These are phyloP conservation scores for Suricata suricatta DNA, from an alignment of 2,113 vertebrate species.

Conservation along the genomic window DNA sequence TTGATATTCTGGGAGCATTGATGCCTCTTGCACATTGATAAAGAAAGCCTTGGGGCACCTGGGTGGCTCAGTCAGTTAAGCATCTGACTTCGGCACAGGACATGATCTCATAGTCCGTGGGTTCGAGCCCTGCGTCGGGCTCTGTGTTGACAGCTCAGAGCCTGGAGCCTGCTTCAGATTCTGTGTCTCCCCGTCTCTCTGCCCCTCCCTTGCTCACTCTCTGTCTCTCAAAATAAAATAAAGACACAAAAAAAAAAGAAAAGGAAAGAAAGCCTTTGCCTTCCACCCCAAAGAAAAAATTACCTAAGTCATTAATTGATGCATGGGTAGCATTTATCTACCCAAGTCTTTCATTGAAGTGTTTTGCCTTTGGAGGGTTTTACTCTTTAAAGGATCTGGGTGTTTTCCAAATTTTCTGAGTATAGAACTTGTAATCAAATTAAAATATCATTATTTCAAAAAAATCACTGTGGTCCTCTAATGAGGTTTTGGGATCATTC, in stretches of 20 bases:
- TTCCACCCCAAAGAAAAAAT: background rate
- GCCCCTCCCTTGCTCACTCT: too few relatives aligned
- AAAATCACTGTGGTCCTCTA: background rate
- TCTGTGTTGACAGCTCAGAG: too few relatives aligned
- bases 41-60: too few relatives aligned
- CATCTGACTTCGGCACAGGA: too few relatives aligned
- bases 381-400: conserved; percentile 29
- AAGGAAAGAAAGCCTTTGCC: background rate
- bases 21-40: background rate
- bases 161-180: too few relatives aligned
- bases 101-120: too few relatives aligned
- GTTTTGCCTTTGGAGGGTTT: background rate
- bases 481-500: background rate
- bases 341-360: background rate
- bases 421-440: conserved; percentile 3
- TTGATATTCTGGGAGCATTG: background rate
- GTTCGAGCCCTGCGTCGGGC: too few relatives aligned
- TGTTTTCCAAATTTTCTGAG: background rate
- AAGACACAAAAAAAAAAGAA: background rate
- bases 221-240: too few relatives aligned
- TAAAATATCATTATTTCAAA: background rate
- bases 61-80: too few relatives aligned
- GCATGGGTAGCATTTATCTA: background rate
- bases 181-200: too few relatives aligned
- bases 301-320: background rate